Conservation (phyloP, 2,113 vertebrate genomes). For the Odocoileus virginianus region DNA sequence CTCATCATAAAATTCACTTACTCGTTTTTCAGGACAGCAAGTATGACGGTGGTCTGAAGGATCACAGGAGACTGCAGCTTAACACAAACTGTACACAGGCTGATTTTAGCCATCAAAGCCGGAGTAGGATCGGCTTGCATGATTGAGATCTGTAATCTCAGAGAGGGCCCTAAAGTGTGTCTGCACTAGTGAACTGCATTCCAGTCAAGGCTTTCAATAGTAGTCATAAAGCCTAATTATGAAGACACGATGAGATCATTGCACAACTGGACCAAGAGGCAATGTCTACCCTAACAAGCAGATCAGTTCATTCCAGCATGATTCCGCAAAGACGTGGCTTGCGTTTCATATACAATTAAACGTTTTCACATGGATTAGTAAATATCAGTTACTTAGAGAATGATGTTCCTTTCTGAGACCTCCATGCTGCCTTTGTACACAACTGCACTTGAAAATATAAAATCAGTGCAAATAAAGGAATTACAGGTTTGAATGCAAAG, state of each 20-base stretch:
- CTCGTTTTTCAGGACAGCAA: not conserved
- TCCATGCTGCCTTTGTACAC: not conserved
- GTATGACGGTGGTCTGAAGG: not conserved
- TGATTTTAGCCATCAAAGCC: not conserved
- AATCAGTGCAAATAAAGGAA: slow-evolving; percentile 28
- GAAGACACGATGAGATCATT: slow-evolving; percentile 13
- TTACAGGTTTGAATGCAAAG: not conserved
- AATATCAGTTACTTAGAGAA: not conserved
- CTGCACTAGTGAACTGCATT: not conserved
- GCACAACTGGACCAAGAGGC: not conserved
- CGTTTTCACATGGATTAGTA: not conserved
- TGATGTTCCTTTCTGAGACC: not conserved
- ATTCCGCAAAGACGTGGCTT: not conserved
- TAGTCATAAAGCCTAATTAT: slow-evolving; percentile 47
- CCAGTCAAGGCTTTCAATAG: not conserved
- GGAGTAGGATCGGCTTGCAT: not conserved
- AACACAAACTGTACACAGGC: not conserved
- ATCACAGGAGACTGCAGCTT: not conserved
- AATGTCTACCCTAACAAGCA: not conserved
- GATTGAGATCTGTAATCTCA: not conserved
- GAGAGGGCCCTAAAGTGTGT: not conserved
- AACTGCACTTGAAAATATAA: slow-evolving; percentile 30
- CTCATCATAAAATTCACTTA: not conserved
- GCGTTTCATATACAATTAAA: not conserved
- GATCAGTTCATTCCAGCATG: not conserved